These are phyloP conservation scores for Eubasilissa regina DNA, from an alignment of 1,140 invertebrate species.

Conservation along the genomic window DNA sequence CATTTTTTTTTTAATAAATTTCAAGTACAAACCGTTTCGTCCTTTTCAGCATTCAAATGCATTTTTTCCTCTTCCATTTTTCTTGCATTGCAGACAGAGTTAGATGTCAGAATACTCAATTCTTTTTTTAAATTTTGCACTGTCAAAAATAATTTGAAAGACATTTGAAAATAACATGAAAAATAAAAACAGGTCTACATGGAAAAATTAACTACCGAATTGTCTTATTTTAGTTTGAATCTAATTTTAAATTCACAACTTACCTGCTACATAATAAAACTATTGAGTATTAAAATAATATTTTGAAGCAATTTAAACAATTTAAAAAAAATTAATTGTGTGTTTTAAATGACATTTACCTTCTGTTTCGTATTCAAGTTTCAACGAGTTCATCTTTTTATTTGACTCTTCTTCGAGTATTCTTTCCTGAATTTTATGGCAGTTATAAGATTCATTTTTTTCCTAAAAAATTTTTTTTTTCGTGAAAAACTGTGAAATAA, in stretches of 20 bases:
- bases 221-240: no score
- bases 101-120: constrained; percentile 26
- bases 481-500: no score
- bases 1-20: no score
- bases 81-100: constrained; percentile 29
- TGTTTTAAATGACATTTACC: constrained; percentile 10
- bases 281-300: no score
- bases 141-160: background rate
- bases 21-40: constrained; percentile 46
- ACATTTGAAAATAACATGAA: no score
- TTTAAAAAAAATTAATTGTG: no score
- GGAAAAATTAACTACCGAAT: no score
- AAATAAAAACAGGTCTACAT: no score
- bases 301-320: no score
- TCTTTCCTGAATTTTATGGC: constrained; percentile 23
- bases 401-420: constrained; percentile 22
- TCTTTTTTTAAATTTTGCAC: constrained; percentile 48
- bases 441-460: constrained; percentile 16
- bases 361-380: constrained; percentile 40
- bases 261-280: no score
- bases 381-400: constrained; percentile 9
- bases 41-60: constrained; percentile 39
- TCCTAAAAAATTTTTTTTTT: constrained; percentile 38
- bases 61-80: constrained; percentile 37
- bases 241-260: no score